Evolutionary conservation across 1,140 invertebrate genomes (phyloP).

Genomic region (Drosophila pruinosa): DNA sequence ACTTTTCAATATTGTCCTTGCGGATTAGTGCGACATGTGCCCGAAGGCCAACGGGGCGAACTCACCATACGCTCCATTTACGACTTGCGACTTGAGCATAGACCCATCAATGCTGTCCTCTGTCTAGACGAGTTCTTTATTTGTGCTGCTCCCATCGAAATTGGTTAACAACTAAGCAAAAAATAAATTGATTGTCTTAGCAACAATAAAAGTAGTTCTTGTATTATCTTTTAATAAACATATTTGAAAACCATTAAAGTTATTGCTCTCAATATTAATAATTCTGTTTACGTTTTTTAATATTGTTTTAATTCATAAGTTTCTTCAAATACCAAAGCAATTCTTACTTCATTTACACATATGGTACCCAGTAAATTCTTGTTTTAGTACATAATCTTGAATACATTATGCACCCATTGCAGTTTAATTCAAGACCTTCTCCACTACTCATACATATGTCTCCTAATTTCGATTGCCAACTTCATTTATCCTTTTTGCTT

Average conservation of each 20-base stretch:
- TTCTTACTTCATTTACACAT: too few relatives aligned
- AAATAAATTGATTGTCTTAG: too few relatives aligned
- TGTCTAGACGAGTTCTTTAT: neutral
- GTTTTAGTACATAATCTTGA: too few relatives aligned
- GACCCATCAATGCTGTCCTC: neutral
- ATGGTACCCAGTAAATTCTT: too few relatives aligned
- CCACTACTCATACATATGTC: too few relatives aligned
- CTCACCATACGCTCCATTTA: constrained; percentile 19
- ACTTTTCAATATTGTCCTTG: constrained; percentile 82
- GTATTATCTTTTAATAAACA: too few relatives aligned
- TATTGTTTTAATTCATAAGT: too few relatives aligned
- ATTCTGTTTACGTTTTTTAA: too few relatives aligned
- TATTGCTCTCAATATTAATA: too few relatives aligned
- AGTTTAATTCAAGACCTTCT: neutral
- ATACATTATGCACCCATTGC: too few relatives aligned
- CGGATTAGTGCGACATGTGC: constrained; percentile 77
- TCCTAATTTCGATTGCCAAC: neutral
- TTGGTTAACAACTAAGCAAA: neutral
- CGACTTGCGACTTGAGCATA: neutral
- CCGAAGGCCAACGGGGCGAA: constrained; percentile 34
- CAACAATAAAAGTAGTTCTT: neutral
- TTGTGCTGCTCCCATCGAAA: neutral
- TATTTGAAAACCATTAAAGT: too few relatives aligned
- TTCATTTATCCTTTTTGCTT: neutral
- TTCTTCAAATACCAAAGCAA: too few relatives aligned